These are phyloP conservation scores for Decapterus maruadsi DNA, from an alignment of 2,797 vertebrate species.

Conservation along the genomic window DNA sequence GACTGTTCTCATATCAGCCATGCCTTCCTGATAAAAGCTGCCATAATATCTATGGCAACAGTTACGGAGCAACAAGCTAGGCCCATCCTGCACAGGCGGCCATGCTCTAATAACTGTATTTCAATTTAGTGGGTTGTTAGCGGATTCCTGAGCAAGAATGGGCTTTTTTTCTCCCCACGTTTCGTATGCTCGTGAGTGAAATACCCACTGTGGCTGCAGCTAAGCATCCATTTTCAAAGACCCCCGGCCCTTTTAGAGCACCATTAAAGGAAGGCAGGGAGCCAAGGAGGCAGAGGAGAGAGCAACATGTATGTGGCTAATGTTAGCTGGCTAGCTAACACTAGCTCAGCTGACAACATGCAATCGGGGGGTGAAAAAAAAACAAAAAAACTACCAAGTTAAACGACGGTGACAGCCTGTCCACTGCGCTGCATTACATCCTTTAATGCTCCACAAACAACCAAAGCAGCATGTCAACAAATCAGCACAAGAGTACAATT, in stretches of 20 bases:
- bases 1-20: accelerated
- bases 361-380: conserved; percentile 4
- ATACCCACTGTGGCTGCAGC: background rate
- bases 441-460: background rate
- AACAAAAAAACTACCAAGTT: conserved; percentile 22
- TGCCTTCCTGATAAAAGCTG: background rate
- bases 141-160: conserved; percentile 6
- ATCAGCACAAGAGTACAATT: no score
- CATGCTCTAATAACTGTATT: conserved; percentile 56
- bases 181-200: background rate
- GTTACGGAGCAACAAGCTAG: conserved; percentile 77
- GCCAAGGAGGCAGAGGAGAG: background rate
- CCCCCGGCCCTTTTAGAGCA: background rate
- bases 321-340: conserved; percentile 68
- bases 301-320: conserved; percentile 74
- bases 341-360: conserved; percentile 60
- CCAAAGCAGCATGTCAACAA: background rate
- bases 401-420: conserved; percentile 45
- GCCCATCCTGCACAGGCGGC: conserved; percentile 63
- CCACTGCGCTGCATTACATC: conserved; percentile 1
- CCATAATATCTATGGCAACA: background rate
- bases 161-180: background rate
- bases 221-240: background rate
- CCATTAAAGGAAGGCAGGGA: background rate
- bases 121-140: conserved; percentile 19